These are phyloP conservation scores for Epinephelus malabaricus DNA, from an alignment of 2,797 vertebrate species.

Conservation along the genomic window DNA sequence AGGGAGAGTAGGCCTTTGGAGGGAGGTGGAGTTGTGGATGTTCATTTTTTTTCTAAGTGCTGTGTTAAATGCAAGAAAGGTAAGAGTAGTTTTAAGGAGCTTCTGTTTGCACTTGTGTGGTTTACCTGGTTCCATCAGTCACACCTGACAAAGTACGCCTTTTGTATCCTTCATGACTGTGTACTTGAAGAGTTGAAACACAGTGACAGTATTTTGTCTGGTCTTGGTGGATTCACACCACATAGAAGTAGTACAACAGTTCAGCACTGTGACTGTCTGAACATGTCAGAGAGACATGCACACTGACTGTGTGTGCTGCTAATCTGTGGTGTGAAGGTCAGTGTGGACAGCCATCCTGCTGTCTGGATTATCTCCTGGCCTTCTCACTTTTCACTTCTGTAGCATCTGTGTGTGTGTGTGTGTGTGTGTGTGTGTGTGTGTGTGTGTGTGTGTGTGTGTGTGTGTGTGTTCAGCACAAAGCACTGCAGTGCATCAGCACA, in stretches of 20 bases:
- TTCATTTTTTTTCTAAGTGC: no score
- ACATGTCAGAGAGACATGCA: neutral
- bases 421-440: neutral
- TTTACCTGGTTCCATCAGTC: no score
- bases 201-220: neutral
- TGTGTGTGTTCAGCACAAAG: neutral
- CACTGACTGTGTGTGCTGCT: neutral
- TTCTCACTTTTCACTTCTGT: conserved; percentile 41
- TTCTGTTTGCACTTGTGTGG: no score
- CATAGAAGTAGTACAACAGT: neutral
- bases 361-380: conserved; percentile 18
- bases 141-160: neutral
- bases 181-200: neutral
- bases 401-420: conserved; percentile 7
- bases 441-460: neutral
- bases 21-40: no score
- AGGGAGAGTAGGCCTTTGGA: no score
- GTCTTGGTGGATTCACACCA: neutral
- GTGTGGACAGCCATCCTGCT: neutral
- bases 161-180: neutral
- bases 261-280: conserved; percentile 1
- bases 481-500: conserved; percentile 11
- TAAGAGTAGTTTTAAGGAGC: no score
- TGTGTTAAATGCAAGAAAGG: no score
- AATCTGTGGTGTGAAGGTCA: conserved; percentile 34